These are phyloP conservation scores for Drosophila birchii DNA, from an alignment of 2,888 invertebrate species.

Conservation along the genomic window DNA sequence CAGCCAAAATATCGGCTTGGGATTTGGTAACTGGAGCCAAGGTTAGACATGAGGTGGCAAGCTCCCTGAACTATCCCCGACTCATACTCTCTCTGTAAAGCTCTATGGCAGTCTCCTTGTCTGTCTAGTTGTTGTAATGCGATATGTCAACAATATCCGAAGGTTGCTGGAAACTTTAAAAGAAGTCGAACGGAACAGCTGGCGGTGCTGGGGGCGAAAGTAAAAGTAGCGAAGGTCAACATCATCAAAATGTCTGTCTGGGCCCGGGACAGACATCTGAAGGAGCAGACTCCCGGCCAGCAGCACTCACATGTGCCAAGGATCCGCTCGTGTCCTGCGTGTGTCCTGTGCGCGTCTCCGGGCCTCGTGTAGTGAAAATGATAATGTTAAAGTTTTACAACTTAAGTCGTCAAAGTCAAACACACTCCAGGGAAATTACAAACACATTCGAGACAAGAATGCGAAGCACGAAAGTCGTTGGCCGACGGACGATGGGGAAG, in stretches of 20 bases:
- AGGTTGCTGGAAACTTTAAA: constrained; percentile 65
- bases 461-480: constrained; percentile 43
- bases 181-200: constrained; percentile 52
- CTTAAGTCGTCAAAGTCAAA: constrained; percentile 85
- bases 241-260: constrained; percentile 78
- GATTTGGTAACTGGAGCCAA: constrained; percentile 54
- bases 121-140: constrained; percentile 64
- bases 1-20: constrained; percentile 45
- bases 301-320: constrained; percentile 47
- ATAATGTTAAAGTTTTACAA: constrained; percentile 84
- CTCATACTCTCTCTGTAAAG: constrained; percentile 13
- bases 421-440: constrained; percentile 84
- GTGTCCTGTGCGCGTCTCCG: constrained; percentile 3
- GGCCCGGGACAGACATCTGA: constrained; percentile 48
- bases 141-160: constrained; percentile 79
- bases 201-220: constrained; percentile 55
- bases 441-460: constrained; percentile 81
- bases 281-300: constrained; percentile 24
- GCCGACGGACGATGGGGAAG: constrained; percentile 6
- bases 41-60: constrained; percentile 28
- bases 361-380: constrained; percentile 71
- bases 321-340: constrained; percentile 20
- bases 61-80: constrained; percentile 38
- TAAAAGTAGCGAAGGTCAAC: constrained; percentile 80
- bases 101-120: constrained; percentile 4